Evolutionary conservation across 1,140 invertebrate genomes (phyloP), one percentile per base, ranked within the genome.

Genomic region (Meloidogyne floridensis): DNA sequence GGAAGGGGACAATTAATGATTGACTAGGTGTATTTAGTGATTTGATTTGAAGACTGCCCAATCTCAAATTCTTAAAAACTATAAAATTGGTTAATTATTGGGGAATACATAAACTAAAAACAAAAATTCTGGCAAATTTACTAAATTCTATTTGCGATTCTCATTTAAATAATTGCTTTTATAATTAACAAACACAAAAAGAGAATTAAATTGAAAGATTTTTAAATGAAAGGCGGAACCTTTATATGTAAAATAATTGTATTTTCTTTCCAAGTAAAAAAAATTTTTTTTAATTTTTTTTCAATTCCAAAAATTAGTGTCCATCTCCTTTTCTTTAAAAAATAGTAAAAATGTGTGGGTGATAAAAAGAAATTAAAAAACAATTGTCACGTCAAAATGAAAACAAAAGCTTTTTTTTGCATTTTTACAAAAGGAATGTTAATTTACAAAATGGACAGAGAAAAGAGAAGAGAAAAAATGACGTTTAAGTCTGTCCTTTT

Each of bases 101-200:
- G 1, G 32, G 32, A 32, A 32, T 32, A 32, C 32, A 1, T 32
- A n/a, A n/a, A n/a, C n/a, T 32, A 32, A 32, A 32, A 32, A 32
- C 1, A 32, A 32, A 32, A 32, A 32, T 32, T 32, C 32, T 32
- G 32, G 32, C 32, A 32, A 32, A 32, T 32, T 2, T 65, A 65
- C 59, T 32, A 32, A 65, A 65, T 65, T 65, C 7, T 65, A 65
- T 65, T 65, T 3, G 59, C 5, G 5, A n/a, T 65, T 65, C 2
- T 65, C 15, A 65, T 65, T 65, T 65, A 65, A 65, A 65, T 65
- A 65, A 65, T 65, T 65, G 59, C 59, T 65, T 65, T 65, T 65
- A 65, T 65, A 65, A 65, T 65, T 65, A 65, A 65, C n/a, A n/a
- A 6, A 6, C 4, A 18, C 6, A 65, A 65, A 65, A 65, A 18